Conservation (phyloP, 2,888 invertebrate genomes). For the Idaea aversata region DNA sequence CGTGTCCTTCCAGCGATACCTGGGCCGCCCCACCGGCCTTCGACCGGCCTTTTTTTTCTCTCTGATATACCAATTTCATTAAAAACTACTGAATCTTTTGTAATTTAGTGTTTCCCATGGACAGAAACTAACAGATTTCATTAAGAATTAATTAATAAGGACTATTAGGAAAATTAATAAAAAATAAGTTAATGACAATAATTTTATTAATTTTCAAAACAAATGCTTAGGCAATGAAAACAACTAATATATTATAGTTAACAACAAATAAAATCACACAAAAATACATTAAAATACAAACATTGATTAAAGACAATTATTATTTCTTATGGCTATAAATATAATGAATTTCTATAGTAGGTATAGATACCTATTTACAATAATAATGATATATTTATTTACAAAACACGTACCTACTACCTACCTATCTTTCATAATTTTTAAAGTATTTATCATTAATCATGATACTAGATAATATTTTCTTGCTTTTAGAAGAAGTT, state of each 20-base stretch:
- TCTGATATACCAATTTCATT: no score
- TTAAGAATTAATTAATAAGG: no score
- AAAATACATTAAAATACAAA: conserved; percentile 13
- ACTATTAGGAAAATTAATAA: not conserved
- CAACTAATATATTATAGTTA: conserved; percentile 22
- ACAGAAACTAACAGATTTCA: no score
- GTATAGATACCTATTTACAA: not conserved
- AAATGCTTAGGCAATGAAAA: conserved; percentile 22
- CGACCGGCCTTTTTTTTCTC: no score
- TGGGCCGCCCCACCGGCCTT: no score
- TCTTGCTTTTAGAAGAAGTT: no score
- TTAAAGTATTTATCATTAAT: not conserved
- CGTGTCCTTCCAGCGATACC: no score
- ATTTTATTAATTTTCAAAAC: conserved; percentile 26
- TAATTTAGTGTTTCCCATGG: no score
- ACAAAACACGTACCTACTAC: not conserved
- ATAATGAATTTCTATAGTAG: not conserved
- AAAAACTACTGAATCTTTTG: no score
- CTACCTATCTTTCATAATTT: not conserved
- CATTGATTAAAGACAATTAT: not conserved
- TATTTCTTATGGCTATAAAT: not conserved
- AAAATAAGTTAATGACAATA: conserved; percentile 16
- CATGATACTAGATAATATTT: not conserved
- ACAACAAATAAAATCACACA: conserved; percentile 24
- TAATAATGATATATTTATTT: not conserved